These are phyloP conservation scores for Eulemur macaco DNA, from an alignment of 2,113 vertebrate species.

Conservation along the genomic window DNA sequence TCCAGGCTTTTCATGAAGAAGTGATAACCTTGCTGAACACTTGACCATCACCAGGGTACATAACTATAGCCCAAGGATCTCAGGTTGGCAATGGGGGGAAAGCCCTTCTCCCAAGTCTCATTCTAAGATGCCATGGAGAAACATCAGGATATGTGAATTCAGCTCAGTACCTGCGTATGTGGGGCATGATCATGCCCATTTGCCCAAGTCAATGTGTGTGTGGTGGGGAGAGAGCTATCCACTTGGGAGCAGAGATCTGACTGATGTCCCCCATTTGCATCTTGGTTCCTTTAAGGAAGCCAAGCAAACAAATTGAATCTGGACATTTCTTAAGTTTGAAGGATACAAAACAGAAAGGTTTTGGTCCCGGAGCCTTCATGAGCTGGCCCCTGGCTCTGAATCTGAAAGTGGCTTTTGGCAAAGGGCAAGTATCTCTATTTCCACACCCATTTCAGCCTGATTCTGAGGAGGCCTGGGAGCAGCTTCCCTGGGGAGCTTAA, in stretches of 20 bases:
- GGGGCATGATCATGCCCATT: not conserved
- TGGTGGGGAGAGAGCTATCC: not conserved
- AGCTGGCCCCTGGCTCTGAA: not conserved
- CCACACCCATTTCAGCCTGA: not conserved
- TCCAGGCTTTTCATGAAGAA: constrained; percentile 38
- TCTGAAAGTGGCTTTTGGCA: constrained; percentile 16
- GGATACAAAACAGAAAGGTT: constrained; percentile 27
- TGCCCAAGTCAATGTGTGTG: not conserved
- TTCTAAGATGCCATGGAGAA: not conserved
- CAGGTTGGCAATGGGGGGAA: not conserved
- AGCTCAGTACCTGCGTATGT: not conserved
- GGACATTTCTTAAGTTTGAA: constrained; percentile 48
- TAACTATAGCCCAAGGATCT: not conserved
- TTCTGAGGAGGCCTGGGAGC: not conserved
- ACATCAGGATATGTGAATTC: not conserved
- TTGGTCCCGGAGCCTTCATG: not conserved
- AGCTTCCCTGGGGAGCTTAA: not conserved
- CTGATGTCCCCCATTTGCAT: not conserved
- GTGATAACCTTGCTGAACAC: constrained; percentile 45
- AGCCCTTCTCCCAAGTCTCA: not conserved
- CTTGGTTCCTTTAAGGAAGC: constrained; percentile 26
- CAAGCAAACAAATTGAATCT: constrained; percentile 20
- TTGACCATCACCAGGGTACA: not conserved
- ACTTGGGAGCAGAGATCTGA: constrained; percentile 13
- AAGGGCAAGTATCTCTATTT: not conserved